Percentiles rank a stretch among this genome's conserved stretches.
Evolutionary conservation across 2,797 vertebrate species (phyloP).

Genomic region (Rhincodon typus): DNA sequence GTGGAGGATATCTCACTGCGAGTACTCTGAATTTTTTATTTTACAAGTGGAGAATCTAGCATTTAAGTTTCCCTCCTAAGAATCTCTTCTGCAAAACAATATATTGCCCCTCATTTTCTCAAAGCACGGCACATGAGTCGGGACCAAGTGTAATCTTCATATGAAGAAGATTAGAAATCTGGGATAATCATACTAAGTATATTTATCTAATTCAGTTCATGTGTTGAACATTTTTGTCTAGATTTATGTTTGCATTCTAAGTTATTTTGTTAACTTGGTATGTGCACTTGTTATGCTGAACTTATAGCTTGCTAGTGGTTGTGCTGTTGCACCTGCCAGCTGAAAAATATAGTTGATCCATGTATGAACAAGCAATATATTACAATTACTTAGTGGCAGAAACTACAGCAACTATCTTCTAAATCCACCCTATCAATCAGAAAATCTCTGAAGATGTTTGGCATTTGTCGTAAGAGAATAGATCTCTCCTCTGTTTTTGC

Average conservation of each 20-base stretch:
- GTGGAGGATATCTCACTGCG: background rate
- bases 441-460: background rate
- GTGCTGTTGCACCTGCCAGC: background rate
- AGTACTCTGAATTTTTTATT: background rate
- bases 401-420: background rate
- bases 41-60: background rate
- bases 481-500: background rate
- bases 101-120: background rate
- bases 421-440: background rate
- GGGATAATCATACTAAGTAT: background rate
- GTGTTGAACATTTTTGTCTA: background rate
- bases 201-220: background rate
- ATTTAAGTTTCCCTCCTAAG: background rate
- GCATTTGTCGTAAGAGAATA: background rate
- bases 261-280: background rate
- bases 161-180: background rate
- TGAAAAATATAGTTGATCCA: background rate
- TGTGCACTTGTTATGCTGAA: background rate
- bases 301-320: background rate
- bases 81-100: background rate
- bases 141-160: background rate
- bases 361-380: background rate
- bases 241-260: background rate
- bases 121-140: background rate
- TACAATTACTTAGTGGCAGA: background rate